These are phyloP conservation scores for Myotis planiceps DNA, from an alignment of 2,797 vertebrate genomes.

Conservation along the genomic window DNA sequence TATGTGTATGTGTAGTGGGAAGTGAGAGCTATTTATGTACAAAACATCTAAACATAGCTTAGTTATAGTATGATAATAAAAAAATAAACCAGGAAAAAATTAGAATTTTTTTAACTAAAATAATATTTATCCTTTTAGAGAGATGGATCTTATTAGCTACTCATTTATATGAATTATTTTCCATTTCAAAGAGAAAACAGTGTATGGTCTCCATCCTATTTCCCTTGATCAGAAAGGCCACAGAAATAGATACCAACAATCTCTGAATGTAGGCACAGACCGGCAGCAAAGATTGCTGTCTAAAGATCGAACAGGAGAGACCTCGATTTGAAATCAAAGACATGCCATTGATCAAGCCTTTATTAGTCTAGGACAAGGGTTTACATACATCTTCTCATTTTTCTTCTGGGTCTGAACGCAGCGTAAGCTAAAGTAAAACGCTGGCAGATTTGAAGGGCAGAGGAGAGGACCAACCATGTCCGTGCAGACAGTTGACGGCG, in stretches of 20 bases:
- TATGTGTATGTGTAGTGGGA: background rate
- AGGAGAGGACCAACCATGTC: background rate
- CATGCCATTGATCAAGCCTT: slow-evolving; percentile 39
- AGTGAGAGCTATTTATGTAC: background rate
- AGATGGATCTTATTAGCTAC: background rate
- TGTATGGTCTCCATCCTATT: background rate
- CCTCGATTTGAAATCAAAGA: slow-evolving; percentile 66
- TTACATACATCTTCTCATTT: slow-evolving; percentile 43
- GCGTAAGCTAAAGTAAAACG: background rate
- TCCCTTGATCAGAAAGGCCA: background rate
- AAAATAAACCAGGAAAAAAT: slow-evolving; percentile 8
- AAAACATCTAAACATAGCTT: slow-evolving; percentile 23
- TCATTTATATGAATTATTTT: background rate
- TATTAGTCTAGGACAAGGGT: background rate
- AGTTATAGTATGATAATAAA: background rate
- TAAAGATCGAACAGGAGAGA: background rate
- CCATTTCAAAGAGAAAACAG: background rate
- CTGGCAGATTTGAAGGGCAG: background rate
- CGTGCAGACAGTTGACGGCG: background rate
- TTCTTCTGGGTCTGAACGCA: background rate
- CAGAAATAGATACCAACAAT: background rate
- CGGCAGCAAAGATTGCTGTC: slow-evolving; percentile 13
- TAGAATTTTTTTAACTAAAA: background rate
- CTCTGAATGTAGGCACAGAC: background rate
- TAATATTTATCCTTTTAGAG: background rate